Evolutionary conservation across 2,113 vertebrate species (phyloP).

Genomic region (Tricholaema leucomelas): DNA sequence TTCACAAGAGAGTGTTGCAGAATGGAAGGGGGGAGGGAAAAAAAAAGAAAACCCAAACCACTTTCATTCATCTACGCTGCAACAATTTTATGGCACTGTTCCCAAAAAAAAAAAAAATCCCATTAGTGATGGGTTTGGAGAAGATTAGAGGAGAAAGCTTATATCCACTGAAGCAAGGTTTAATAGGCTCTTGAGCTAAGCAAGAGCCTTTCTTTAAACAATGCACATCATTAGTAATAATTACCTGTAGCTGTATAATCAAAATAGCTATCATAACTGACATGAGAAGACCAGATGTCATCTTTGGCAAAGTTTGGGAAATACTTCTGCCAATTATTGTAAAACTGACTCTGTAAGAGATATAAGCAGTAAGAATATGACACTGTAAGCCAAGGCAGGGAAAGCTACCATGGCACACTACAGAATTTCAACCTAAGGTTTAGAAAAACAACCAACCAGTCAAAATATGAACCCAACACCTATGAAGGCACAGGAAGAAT

Average conservation of each 20-base stretch:
- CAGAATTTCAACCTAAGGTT: background rate
- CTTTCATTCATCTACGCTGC: background rate
- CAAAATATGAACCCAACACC: background rate
- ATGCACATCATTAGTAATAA: conserved; percentile 49
- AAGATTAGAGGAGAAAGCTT: conserved; percentile 43
- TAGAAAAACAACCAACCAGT: background rate
- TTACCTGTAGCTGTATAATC: conserved; percentile 56
- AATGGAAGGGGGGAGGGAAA: background rate
- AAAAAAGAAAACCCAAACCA: background rate
- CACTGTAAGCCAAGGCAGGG: background rate
- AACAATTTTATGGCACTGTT: background rate
- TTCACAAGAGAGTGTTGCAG: background rate
- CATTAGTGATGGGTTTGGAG: conserved; percentile 12
- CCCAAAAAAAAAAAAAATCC: conserved; percentile 13
- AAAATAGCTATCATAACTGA: conserved; percentile 48
- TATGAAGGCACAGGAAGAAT: background rate
- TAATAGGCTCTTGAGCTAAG: conserved; percentile 42
- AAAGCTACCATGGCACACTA: background rate
- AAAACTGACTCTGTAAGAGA: background rate
- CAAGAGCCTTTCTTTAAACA: conserved; percentile 34
- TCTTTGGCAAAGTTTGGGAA: conserved; percentile 35
- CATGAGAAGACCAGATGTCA: conserved; percentile 50
- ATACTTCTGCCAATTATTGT: background rate
- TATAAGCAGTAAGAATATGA: background rate
- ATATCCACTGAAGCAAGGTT: conserved; percentile 24